Base-by-base conservation (phyloP, 2,888 invertebrate species). In the Cataglyphis cursor region DNA sequence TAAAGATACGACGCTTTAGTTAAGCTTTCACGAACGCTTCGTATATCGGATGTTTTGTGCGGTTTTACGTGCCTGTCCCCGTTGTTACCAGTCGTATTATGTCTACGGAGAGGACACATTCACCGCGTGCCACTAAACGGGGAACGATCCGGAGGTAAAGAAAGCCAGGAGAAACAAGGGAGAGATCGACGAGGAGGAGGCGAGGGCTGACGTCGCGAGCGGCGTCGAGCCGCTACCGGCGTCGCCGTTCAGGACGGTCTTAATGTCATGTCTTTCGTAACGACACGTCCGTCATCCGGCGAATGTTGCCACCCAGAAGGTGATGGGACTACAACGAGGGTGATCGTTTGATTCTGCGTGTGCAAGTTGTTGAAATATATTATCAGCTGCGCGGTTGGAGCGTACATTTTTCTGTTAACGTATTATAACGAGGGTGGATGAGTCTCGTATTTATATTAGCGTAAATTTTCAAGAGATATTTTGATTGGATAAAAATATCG, bases 81-180 rank as follows among this genome's bases (percentile, higher is more conserved):
- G 92, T 91, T 90, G 90, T 91, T 90, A 86, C 66, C 81, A 84
- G 86, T 87, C 90, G 87, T 92, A 93, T 94, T 93, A 93, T 93
- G 92, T 93, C 93, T 92, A 92, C 92, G 89, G 84, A 82, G 86
- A 88, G n/a, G 88, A 90, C 87, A 87, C 82, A 85, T 65, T 84
- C 70, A 72, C 66, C 76, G 80, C 35, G 59, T 54, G 41, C 44
- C 24, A 31, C 21, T 54, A 65, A 66, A 82, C 80, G 61, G 64
- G 73, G 62, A 59, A 48, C 15, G 76, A 75, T 28, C 9, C 9
- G 44, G 28, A 64, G 72, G 75, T 68, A 76, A 72, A 68, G 82
- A 68, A 66, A 41, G 35, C 73, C 41, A 48, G 38, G 44, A 66
- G 81, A 62, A 57, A 64, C 72, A 66, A 57, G 76, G 76, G 65